Evolutionary conservation across 2,797 vertebrate genomes (phyloP), one percentile per base, ranked within the genome.

Genomic region (Tenualosa thibaudeaui): DNA sequence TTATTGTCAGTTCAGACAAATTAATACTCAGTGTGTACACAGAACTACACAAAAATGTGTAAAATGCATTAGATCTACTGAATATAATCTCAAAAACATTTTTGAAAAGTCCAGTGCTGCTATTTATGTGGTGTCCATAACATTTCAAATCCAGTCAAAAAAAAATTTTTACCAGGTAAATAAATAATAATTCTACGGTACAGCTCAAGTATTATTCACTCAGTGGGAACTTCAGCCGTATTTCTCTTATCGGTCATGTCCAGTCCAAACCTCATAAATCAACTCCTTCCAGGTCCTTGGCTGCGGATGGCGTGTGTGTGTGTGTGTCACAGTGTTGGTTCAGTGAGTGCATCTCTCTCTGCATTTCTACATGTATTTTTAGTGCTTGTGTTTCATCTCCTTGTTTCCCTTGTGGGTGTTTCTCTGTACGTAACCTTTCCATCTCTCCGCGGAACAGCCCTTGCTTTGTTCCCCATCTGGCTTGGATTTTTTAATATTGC

Each of bases 401-500:
- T 19, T 78, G 71, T 78, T 78, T 78, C 71, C 37, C 71, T 78
- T 46, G 71, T 78, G 71, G 71, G 71, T 78, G 71, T 78, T 78
- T 78, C 46, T 78, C 71, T 78, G 71, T 78, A 78, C 71, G 37
- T 78, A 78, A 78, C 71, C 71, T 78, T 78, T 78, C 71, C 71
- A 46, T 78, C 71, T 78, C 71, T 37, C 37, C 12, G 19, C 17
- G 37, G 71, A 19, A 78, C 71, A 78, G 71, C 71, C 71, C 71
- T 78, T 9, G 31, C 81, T 81, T 26, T 86, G 81, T 82, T 88
- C 87, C 87, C 81, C 78, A 81, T 89, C 88, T 89, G 85, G 81
- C 51, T 89, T 86, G 68, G 62, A 87, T 71, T 85, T 84, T 84
- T 81, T 85, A 87, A 88, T 89, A 85, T 89, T 87, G 65, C 82